These are phyloP conservation scores for Nibea albiflora DNA, from an alignment of 2,113 vertebrate genomes.

Conservation along the genomic window DNA sequence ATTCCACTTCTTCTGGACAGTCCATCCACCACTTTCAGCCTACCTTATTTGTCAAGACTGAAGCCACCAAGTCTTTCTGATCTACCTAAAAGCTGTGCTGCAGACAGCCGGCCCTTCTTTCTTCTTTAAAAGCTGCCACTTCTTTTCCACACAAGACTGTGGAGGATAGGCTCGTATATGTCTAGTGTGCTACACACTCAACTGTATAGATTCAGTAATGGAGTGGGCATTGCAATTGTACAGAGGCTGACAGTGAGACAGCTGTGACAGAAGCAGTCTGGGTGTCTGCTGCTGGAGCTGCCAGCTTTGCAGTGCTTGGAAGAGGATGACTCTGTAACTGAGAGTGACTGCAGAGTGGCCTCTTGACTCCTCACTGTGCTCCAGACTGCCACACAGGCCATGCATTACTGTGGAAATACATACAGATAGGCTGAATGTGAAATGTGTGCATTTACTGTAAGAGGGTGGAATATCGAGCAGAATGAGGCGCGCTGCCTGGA, in stretches of 20 bases:
- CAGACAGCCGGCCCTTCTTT: conserved; percentile 17
- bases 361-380: conserved; percentile 47
- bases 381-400: conserved; percentile 21
- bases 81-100: conserved; percentile 14
- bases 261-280: conserved; percentile 46
- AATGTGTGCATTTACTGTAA: conserved; percentile 43
- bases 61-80: conserved; percentile 32
- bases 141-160: background rate
- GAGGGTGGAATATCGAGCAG: conserved; percentile 20
- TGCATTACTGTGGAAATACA: conserved; percentile 37
- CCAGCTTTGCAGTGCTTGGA: conserved; percentile 38
- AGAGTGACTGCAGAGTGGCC: conserved; percentile 36
- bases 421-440: conserved; percentile 27
- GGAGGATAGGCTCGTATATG: conserved; percentile 21
- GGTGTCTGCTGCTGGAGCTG: conserved; percentile 32
- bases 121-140: conserved; percentile 14
- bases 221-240: conserved; percentile 44
- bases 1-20: background rate
- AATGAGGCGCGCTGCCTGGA: conserved; percentile 19
- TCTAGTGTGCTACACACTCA: conserved; percentile 16
- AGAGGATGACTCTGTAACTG: conserved; percentile 33
- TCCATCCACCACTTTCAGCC: background rate
- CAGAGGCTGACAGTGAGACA: conserved; percentile 22
- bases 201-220: conserved; percentile 42
- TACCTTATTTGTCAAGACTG: conserved; percentile 35